Conservation (phyloP, 1,140 invertebrate genomes). For the Euwallacea fornicatus region DNA sequence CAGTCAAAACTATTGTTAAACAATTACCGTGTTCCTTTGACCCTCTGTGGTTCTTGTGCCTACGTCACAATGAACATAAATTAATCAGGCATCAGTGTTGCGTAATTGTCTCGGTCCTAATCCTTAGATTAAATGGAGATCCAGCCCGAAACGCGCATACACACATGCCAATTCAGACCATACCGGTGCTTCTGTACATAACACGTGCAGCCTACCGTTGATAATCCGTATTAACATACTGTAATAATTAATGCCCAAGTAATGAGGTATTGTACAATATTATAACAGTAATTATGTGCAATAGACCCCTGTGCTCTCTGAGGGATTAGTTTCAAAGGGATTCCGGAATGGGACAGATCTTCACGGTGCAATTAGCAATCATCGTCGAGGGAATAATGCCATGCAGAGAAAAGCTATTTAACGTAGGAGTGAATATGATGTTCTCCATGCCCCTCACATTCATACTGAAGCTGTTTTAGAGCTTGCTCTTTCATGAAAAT, state of each 20-base stretch:
- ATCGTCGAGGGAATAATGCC: too few species aligned
- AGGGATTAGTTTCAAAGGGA: constrained; percentile 16
- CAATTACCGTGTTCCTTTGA: too few species aligned
- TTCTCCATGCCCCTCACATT: too few species aligned
- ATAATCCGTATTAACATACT: constrained; percentile 24
- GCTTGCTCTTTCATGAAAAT: too few species aligned
- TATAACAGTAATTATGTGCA: constrained; percentile 10
- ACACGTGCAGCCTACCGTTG: constrained; percentile 19
- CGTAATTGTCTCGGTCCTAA: constrained; percentile 18
- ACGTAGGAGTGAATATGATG: too few species aligned
- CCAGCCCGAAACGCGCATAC: constrained; percentile 10
- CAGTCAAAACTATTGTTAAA: too few species aligned
- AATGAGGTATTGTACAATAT: constrained; percentile 19
- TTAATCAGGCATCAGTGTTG: constrained; percentile 6
- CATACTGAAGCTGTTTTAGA: too few species aligned
- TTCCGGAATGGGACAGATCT: constrained; percentile 1
- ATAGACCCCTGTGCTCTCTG: constrained; percentile 1
- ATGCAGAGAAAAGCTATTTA: too few species aligned
- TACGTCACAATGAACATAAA: constrained; percentile 14
- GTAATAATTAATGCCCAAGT: constrained; percentile 20
- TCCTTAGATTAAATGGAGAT: constrained; percentile 22
- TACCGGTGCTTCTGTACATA: constrained; percentile 11
- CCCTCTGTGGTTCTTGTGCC: too few species aligned
- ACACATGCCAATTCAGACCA: constrained; percentile 18
- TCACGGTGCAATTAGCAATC: background rate